Evolutionary conservation across 2,113 vertebrate species (phyloP), one percentile per base, ranked within the genome.

Genomic region (Heloderma charlesbogerti): DNA sequence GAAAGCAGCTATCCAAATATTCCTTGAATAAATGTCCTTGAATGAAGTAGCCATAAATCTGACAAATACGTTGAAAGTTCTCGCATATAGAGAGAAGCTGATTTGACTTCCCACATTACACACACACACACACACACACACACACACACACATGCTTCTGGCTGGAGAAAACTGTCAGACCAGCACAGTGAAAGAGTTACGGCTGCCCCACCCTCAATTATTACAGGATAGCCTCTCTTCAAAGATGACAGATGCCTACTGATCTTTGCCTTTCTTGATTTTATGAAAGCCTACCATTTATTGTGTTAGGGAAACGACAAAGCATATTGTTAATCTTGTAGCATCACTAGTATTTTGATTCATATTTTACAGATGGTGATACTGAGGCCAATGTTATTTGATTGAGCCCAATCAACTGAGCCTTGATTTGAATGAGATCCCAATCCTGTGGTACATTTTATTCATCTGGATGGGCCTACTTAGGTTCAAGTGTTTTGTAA

Each of bases 1-100:
- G 75, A 88, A 94, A 92, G 81, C 87, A 95, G 87, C 92, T 91
- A n/a, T 85, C 89, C 85, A 93, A 90, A 90, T 94, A 92, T 88
- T 93, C 69, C 87, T 89, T 87, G 83, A 86, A 83, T 94, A 94
- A 40, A 85, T 81, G 66, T 74, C 88, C 1, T 85, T 86, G 60
- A 78, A 72, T 5, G 0, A 45, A 81, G 92, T 45, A 78, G 0
- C 84, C 63, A 4, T 94, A 91, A 94, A 94, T 93, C 71, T 92
- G 67, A n/a, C 84, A 51, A 88, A 63, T 15, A 31, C 20, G 3
- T 31, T 67, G 43, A 71, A 88, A 91, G 79, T 4, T 48, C 3
- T 25, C 80, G 1, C 51, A 67, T 88, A 57, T 54, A 63, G 34
- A 84, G 77, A 69, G 1, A 43, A 84, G 84, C 77, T 78, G 54